Evolutionary conservation across 2,113 vertebrate species (phyloP).

Genomic region (Ramphastos sulfuratus): DNA sequence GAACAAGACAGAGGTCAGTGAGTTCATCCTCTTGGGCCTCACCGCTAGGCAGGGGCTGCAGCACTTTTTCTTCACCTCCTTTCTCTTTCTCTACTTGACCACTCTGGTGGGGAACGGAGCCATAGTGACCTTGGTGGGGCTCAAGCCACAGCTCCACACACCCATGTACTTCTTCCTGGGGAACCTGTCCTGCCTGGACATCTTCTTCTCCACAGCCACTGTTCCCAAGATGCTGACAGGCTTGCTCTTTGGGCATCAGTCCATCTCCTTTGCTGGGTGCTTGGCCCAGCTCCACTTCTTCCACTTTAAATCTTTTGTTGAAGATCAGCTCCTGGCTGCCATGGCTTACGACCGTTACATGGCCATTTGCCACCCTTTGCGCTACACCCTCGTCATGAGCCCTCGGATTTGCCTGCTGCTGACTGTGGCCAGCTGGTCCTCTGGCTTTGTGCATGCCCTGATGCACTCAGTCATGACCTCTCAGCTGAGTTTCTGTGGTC

Average conservation of each 20-base stretch:
- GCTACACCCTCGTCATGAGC: neutral
- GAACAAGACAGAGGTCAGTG: neutral
- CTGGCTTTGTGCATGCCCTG: neutral
- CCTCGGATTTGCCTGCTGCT: neutral
- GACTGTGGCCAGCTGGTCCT: neutral
- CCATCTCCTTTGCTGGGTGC: neutral
- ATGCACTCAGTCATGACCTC: neutral
- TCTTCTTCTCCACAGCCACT: slow-evolving; percentile 38
- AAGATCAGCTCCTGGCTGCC: neutral
- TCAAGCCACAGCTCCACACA: slow-evolving; percentile 37
- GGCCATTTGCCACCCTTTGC: neutral
- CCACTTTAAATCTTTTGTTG: no score
- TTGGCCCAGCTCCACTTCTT: slow-evolving; percentile 49
- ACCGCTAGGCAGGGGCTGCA: neutral
- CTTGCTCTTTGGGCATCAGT: slow-evolving; percentile 13
- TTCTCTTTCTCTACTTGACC: slow-evolving; percentile 11
- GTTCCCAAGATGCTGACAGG: slow-evolving; percentile 39
- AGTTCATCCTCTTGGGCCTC: slow-evolving; percentile 27
- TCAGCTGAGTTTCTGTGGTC: neutral
- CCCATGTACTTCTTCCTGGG: slow-evolving; percentile 65
- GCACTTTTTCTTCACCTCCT: neutral
- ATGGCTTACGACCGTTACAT: slow-evolving; percentile 43
- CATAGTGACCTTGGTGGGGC: neutral
- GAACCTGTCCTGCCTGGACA: slow-evolving; percentile 44
- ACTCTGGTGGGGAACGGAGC: slow-evolving; percentile 23